Evolutionary conservation across 2,797 vertebrate genomes (phyloP).

Genomic region (Simalia tracyae): DNA sequence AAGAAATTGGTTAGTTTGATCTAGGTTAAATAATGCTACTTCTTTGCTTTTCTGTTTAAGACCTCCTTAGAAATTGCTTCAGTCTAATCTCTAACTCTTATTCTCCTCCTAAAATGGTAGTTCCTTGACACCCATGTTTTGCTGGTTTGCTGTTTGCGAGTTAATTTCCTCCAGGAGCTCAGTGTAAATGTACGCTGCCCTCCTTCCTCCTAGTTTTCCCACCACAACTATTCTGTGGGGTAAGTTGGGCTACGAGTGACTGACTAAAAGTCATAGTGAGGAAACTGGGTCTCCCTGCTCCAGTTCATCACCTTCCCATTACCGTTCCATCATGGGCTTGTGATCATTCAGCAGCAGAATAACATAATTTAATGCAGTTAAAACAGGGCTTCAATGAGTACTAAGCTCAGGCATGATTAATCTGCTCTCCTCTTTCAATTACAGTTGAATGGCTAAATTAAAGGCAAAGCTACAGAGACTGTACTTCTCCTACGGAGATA

Average conservation of each 20-base stretch:
- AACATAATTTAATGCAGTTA: neutral
- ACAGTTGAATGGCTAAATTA: neutral
- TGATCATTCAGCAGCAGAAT: neutral
- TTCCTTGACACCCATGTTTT: no score
- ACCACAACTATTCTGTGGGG: no score
- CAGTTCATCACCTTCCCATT: neutral
- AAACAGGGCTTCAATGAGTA: neutral
- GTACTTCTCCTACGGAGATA: neutral
- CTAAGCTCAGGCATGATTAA: neutral
- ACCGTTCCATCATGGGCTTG: neutral
- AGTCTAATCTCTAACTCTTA: neutral
- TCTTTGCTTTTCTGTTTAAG: neutral
- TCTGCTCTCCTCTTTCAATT: neutral
- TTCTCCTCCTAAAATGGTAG: no score
- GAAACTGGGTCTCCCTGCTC: neutral
- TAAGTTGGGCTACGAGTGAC: no score
- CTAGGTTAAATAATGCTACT: neutral
- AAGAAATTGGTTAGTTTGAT: neutral
- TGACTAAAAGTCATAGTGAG: no score
- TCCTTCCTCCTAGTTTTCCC: no score
- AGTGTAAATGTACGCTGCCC: no score
- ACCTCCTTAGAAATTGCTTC: no score
- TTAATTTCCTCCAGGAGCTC: no score
- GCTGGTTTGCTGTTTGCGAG: no score
- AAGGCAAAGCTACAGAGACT: neutral